A percentile compares a stretch with the other conserved stretches of the same genome.
These are phyloP conservation scores for Corvus hawaiiensis DNA, from an alignment of 2,113 vertebrate genomes.

Conservation along the genomic window DNA sequence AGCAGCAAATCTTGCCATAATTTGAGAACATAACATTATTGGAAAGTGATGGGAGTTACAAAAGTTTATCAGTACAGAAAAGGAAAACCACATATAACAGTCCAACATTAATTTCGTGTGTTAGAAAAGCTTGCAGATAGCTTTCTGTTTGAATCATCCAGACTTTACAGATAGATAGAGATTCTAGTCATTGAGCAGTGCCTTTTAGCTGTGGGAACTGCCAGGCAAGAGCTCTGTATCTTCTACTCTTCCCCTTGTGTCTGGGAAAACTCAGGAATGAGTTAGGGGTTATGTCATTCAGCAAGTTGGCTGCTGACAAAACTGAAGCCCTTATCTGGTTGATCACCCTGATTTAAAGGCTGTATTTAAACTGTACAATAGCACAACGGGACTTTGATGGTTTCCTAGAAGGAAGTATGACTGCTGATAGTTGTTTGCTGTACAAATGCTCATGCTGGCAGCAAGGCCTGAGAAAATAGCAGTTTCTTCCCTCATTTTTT, in stretches of 20 bases:
- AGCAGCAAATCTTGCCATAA: background rate
- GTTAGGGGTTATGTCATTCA: background rate
- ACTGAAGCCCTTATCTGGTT: background rate
- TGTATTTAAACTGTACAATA: background rate
- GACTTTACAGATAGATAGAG: background rate
- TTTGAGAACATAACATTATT: background rate
- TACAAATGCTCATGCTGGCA: background rate
- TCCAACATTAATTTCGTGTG: accelerated
- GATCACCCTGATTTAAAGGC: background rate
- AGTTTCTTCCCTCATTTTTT: background rate
- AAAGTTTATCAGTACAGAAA: background rate
- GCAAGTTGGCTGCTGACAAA: background rate
- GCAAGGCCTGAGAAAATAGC: background rate
- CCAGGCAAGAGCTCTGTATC: background rate
- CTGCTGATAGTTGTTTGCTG: background rate
- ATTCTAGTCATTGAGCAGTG: background rate
- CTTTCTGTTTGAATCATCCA: background rate
- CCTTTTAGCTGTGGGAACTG: background rate
- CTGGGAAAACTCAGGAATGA: background rate
- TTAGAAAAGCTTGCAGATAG: background rate
- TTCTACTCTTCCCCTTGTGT: background rate
- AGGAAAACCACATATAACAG: background rate
- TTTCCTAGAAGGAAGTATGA: background rate
- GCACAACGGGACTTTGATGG: background rate
- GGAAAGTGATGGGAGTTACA: background rate